A percentile compares a stretch with the other conserved stretches of the same genome.
Evolutionary conservation across 2,888 invertebrate species (phyloP).

Genomic region (Caenorhabditis sp.): DNA sequence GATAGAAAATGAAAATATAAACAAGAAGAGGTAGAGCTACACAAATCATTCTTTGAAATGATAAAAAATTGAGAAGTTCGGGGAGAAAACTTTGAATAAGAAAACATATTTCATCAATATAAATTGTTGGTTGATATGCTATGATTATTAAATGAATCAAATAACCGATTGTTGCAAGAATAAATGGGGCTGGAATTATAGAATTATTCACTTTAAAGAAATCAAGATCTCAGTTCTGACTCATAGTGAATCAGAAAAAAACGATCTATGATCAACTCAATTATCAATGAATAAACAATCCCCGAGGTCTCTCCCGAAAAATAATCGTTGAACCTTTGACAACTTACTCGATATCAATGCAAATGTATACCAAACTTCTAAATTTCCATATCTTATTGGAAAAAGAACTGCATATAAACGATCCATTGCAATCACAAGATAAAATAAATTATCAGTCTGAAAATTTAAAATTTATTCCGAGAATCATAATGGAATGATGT

Average conservation of each 20-base stretch:
- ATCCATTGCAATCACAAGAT: not conserved
- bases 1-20: slow-evolving; percentile 26
- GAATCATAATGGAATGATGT: too few species aligned
- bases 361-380: not conserved
- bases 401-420: not conserved
- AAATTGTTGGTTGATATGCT: not conserved
- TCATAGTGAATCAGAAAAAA: too few species aligned
- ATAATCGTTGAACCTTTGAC: too few species aligned
- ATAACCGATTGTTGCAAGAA: not conserved
- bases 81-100: not conserved
- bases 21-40: slow-evolving; percentile 26
- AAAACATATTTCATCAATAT: not conserved
- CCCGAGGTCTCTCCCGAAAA: too few species aligned
- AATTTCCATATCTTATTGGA: not conserved
- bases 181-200: not conserved
- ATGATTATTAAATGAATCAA: not conserved
- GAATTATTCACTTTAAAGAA: too few species aligned
- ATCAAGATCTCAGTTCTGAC: not conserved
- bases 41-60: slow-evolving; percentile 29
- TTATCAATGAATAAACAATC: too few species aligned
- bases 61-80: slow-evolving; percentile 4
- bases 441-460: not conserved
- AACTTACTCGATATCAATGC: not conserved
- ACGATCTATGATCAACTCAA: too few species aligned
- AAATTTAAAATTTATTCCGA: not conserved